These are phyloP conservation scores for Zaprionus kolodkinae DNA, from an alignment of 1,140 invertebrate genomes.

Conservation along the genomic window DNA sequence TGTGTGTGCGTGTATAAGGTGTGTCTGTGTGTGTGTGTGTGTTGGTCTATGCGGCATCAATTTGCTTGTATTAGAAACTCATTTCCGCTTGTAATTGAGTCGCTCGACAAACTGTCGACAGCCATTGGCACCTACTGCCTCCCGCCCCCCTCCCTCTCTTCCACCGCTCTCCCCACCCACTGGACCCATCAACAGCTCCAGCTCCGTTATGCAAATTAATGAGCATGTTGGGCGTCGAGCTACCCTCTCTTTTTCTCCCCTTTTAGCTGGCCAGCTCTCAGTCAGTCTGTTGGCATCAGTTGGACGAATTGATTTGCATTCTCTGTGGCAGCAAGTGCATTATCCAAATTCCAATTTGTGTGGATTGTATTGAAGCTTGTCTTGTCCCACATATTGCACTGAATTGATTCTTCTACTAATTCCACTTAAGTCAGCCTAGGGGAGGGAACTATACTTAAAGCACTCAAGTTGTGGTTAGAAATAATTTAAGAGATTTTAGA, in stretches of 20 bases:
- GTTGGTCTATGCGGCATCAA: conserved; percentile 52
- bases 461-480: background rate
- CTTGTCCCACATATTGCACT: background rate
- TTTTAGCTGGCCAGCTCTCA: background rate
- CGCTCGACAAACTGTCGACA: conserved; percentile 49
- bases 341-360: conserved; percentile 37
- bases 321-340: conserved; percentile 20
- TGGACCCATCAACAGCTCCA: conserved; percentile 10
- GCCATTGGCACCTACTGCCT: background rate
- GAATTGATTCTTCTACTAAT: conserved; percentile 6
- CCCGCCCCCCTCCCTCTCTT: background rate
- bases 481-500: background rate
- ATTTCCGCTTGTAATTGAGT: conserved; percentile 79
- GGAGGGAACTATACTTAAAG: background rate
- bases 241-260: background rate
- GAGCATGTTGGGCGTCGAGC: conserved; percentile 28
- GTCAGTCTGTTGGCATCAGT: background rate
- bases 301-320: conserved; percentile 44
- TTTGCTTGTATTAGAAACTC: conserved; percentile 77
- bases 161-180: background rate
- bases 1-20: background rate
- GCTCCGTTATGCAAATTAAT: conserved; percentile 52
- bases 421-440: background rate
- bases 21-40: conserved; percentile 11
- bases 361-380: conserved; percentile 3